A percentile compares a stretch with the other conserved stretches of the same genome.
phyloP scores from a whole-genome alignment of 2,797 vertebrate genomes.

The Phaenicophaeus curvirostris region DNA sequence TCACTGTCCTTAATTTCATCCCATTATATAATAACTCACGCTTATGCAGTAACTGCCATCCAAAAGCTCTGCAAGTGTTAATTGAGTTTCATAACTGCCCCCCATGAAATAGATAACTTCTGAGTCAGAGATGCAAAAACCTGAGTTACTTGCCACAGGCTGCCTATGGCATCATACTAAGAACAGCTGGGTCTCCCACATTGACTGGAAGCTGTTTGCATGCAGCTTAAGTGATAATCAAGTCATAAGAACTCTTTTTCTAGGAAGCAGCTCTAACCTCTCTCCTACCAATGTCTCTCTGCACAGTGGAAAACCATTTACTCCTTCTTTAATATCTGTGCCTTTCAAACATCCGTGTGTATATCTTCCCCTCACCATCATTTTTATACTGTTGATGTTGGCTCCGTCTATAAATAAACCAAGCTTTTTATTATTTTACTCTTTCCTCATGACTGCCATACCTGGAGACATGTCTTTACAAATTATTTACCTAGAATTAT shows the following conservation, averaged over 20 bases:
- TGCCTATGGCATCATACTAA: not conserved
- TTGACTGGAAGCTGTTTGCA: not conserved
- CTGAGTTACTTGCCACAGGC: not conserved
- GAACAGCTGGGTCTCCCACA: not conserved
- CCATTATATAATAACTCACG: constrained; percentile 66
- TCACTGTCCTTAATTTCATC: constrained; percentile 67
- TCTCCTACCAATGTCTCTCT: not conserved
- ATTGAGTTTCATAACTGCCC: constrained; percentile 46
- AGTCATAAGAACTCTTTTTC: not conserved
- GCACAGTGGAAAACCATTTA: not conserved
- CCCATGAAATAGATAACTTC: constrained; percentile 26
- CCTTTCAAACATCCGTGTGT: not conserved
- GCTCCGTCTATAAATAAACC: not conserved
- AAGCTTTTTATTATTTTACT: not conserved
- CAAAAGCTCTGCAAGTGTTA: constrained; percentile 53
- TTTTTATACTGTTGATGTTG: constrained; percentile 1
- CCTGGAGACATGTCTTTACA: not conserved
- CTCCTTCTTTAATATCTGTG: not conserved
- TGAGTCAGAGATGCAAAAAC: constrained; percentile 35
- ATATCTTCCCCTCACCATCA: not conserved
- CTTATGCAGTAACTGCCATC: not conserved
- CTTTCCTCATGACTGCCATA: not conserved
- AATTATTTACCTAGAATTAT: not conserved
- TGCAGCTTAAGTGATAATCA: not conserved
- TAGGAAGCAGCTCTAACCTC: not conserved